phyloP scores from a whole-genome alignment of 2,113 vertebrate species.

The Pandion haliaetus region DNA sequence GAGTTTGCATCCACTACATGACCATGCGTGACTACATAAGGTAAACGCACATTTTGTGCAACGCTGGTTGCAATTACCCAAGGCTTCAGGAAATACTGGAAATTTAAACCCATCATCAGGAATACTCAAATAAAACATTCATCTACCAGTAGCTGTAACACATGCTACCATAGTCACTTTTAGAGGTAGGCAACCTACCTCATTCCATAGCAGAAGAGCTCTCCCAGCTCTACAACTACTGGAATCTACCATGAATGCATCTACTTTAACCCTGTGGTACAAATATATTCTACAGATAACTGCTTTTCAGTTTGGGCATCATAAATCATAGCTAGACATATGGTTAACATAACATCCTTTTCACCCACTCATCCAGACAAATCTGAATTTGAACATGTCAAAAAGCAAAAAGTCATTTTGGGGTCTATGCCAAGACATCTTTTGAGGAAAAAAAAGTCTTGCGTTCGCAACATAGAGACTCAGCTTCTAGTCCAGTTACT shows the following conservation, averaged over 20 bases:
- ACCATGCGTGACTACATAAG: background rate
- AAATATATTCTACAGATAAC: background rate
- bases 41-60: background rate
- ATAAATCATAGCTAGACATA: background rate
- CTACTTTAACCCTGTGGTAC: background rate
- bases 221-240: background rate
- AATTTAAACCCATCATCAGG: background rate
- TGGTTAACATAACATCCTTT: background rate
- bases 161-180: background rate
- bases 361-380: accelerated
- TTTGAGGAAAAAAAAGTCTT: background rate
- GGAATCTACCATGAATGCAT: background rate
- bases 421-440: background rate
- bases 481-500: background rate
- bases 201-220: background rate
- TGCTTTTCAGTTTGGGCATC: background rate
- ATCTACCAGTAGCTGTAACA: background rate
- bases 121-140: background rate
- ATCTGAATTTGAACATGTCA: background rate
- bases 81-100: background rate
- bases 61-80: background rate
- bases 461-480: background rate
- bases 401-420: background rate
- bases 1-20: background rate
- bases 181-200: background rate